These are phyloP conservation scores for Cryptocephalus primarius DNA, from an alignment of 2,888 invertebrate species.

Conservation along the genomic window DNA sequence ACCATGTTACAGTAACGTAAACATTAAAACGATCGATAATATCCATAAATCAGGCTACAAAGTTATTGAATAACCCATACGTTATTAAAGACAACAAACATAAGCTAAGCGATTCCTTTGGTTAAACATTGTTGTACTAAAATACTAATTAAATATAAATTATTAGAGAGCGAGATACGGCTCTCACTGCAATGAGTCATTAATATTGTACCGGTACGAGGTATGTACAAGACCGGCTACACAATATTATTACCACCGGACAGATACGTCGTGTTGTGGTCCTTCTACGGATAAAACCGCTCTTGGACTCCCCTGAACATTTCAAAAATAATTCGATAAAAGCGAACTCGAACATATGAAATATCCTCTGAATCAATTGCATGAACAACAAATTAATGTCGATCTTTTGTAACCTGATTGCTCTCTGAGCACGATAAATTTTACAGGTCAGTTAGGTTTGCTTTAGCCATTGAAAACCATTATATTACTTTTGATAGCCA, in stretches of 20 bases:
- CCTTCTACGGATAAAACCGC: too few species aligned
- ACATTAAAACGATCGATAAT: slow-evolving; percentile 20
- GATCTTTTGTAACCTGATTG: too few species aligned
- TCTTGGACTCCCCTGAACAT: too few species aligned
- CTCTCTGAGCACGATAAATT: too few species aligned
- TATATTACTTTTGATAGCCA: too few species aligned
- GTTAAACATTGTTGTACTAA: slow-evolving; percentile 18
- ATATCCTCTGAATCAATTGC: too few species aligned
- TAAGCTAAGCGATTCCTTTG: slow-evolving; percentile 16
- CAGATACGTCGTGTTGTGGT: not conserved
- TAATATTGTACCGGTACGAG: not conserved
- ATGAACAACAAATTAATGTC: too few species aligned
- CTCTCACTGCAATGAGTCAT: not conserved
- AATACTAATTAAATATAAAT: slow-evolving; percentile 20
- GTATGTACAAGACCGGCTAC: not conserved
- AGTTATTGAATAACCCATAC: slow-evolving; percentile 19
- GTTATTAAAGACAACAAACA: slow-evolving; percentile 22
- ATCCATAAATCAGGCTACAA: slow-evolving; percentile 23
- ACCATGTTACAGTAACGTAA: slow-evolving; percentile 17
- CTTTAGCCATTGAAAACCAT: too few species aligned
- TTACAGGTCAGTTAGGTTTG: too few species aligned
- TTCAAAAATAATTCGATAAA: too few species aligned
- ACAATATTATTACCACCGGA: not conserved
- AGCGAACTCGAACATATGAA: too few species aligned
- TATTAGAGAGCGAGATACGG: slow-evolving; percentile 10